phyloP scores from a whole-genome alignment of 2,888 invertebrate species.

The Melinaea menophilus region DNA sequence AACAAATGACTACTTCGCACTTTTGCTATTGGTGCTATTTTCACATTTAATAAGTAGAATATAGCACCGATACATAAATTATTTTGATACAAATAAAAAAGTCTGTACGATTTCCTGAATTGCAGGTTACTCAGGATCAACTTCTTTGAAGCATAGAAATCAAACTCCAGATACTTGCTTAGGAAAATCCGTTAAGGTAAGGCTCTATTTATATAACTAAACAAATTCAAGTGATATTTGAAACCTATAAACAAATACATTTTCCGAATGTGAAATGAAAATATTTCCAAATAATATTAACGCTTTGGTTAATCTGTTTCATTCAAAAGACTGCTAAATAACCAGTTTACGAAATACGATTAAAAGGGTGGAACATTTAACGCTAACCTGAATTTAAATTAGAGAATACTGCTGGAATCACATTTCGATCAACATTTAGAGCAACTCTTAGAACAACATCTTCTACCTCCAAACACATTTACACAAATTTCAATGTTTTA shows the following conservation, averaged over 20 bases:
- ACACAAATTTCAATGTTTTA: neutral
- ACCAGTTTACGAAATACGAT: too few relatives aligned
- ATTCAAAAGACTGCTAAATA: too few relatives aligned
- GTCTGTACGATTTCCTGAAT: neutral
- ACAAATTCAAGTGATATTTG: neutral
- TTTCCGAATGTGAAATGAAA: too few relatives aligned
- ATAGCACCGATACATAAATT: neutral
- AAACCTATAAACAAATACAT: too few relatives aligned
- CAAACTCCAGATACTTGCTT: constrained; percentile 31
- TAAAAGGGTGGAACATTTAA: too few relatives aligned
- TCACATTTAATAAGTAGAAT: constrained; percentile 27
- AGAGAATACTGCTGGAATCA: too few relatives aligned
- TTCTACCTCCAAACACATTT: neutral
- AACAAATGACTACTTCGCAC: too few relatives aligned
- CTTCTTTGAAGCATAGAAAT: constrained; percentile 51
- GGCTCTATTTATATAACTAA: neutral
- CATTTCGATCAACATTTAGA: too few relatives aligned
- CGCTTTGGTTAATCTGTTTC: too few relatives aligned
- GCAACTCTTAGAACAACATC: too few relatives aligned
- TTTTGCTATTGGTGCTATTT: neutral
- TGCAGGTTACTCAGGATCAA: constrained; percentile 57
- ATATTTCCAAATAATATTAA: too few relatives aligned
- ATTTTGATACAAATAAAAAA: neutral
- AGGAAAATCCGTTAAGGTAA: constrained; percentile 46
- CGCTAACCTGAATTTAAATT: too few relatives aligned